phyloP scores from a whole-genome alignment of 1,140 invertebrate species.

The Aricia agestis region DNA sequence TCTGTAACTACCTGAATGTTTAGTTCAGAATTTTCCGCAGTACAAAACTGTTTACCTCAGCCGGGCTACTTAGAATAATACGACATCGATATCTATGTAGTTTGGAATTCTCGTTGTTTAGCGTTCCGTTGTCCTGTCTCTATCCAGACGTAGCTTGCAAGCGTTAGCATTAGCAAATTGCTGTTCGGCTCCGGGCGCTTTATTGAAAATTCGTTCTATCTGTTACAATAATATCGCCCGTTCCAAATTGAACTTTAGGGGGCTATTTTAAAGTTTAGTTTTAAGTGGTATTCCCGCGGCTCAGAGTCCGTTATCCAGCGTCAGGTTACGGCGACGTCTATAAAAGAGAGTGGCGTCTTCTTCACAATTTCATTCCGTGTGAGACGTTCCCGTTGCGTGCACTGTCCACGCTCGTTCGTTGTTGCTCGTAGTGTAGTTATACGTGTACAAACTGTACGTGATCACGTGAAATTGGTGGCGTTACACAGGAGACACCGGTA shows the following conservation, averaged over 20 bases:
- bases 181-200: slow-evolving; percentile 65
- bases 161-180: slow-evolving; percentile 58
- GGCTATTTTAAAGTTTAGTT: slow-evolving; percentile 35
- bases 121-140: slow-evolving; percentile 51
- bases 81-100: neutral
- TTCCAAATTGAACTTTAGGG: slow-evolving; percentile 25
- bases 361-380: slow-evolving; percentile 74
- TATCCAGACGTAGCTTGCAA: slow-evolving; percentile 40
- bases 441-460: slow-evolving; percentile 55
- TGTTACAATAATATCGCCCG: slow-evolving; percentile 43
- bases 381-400: slow-evolving; percentile 57
- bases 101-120: slow-evolving; percentile 40
- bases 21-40: too few relatives aligned
- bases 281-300: slow-evolving; percentile 39
- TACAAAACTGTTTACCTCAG: neutral
- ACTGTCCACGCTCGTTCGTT: slow-evolving; percentile 44
- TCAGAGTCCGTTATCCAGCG: slow-evolving; percentile 71
- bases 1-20: too few relatives aligned
- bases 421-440: slow-evolving; percentile 55
- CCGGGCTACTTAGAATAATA: neutral
- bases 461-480: slow-evolving; percentile 36
- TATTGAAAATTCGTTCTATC: slow-evolving; percentile 73
- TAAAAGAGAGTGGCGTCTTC: slow-evolving; percentile 71
- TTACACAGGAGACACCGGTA: slow-evolving; percentile 47
- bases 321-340: slow-evolving; percentile 74